phyloP scores from a whole-genome alignment of 2,797 vertebrate species.

The Leucoraja ocellata region DNA sequence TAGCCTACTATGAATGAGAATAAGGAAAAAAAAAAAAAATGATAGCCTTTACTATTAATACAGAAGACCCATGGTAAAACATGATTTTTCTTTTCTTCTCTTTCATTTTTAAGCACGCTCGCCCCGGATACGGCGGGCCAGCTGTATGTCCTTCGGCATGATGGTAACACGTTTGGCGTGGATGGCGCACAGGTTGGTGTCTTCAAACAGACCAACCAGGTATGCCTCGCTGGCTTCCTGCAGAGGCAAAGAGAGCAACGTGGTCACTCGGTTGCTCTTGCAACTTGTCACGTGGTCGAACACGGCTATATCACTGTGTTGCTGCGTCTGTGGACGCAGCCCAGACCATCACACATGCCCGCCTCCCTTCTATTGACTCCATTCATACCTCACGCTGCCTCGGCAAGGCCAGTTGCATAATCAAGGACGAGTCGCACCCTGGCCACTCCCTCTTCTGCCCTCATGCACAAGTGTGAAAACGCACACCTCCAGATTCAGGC shows the following conservation, averaged over 20 bases:
- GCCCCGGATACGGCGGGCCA: conserved; percentile 73
- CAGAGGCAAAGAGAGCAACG: conserved; percentile 42
- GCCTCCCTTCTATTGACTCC: too few species aligned
- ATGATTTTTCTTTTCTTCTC: not conserved
- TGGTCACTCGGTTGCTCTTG: not conserved
- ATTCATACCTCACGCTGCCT: too few species aligned
- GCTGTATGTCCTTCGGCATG: conserved; percentile 77
- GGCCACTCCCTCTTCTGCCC: too few species aligned
- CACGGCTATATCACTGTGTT: not conserved
- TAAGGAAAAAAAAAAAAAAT: conserved; percentile 7
- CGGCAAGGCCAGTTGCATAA: too few species aligned
- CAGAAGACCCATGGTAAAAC: conserved; percentile 11
- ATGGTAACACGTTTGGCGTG: conserved; percentile 76
- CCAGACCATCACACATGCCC: not conserved
- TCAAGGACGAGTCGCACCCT: too few species aligned
- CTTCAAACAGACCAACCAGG: conserved; percentile 75
- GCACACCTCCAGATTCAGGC: too few species aligned
- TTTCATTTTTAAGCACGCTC: conserved; percentile 61
- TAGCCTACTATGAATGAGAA: conserved; percentile 24
- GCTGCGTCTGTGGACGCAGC: not conserved
- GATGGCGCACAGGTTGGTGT: conserved; percentile 75
- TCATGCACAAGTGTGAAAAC: too few species aligned
- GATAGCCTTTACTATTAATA: conserved; percentile 32
- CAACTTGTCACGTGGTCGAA: not conserved
- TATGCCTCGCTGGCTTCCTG: conserved; percentile 75